Percentiles rank a stretch among this genome's conserved stretches.
phyloP scores from a whole-genome alignment of 1,140 invertebrate species.

The Drosophila nasuta region DNA sequence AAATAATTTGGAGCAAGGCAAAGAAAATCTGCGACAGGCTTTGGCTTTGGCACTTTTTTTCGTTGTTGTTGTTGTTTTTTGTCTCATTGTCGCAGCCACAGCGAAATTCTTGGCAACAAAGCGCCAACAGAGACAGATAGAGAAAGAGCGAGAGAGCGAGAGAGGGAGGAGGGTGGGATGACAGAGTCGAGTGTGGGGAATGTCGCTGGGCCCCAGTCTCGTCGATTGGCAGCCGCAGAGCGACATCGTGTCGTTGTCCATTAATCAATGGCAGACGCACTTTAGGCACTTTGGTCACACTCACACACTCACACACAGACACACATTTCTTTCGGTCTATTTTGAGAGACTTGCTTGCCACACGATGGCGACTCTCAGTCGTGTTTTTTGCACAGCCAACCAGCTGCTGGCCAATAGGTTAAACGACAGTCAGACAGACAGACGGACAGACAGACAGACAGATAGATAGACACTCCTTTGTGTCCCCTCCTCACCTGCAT shows the following conservation, averaged over 20 bases:
- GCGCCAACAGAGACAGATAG: not conserved
- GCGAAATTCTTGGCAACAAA: conserved; percentile 36
- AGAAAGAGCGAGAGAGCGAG: not conserved
- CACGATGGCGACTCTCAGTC: not conserved
- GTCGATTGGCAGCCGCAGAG: conserved; percentile 50
- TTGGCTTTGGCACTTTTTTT: conserved; percentile 12
- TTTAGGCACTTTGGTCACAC: conserved; percentile 23
- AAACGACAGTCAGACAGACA: conserved; percentile 25
- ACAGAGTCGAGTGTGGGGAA: not conserved
- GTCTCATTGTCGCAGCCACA: conserved; percentile 47
- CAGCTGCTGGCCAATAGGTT: conserved; percentile 42
- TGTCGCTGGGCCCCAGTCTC: conserved; percentile 19
- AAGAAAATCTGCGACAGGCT: conserved; percentile 37
- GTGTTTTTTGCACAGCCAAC: not conserved
- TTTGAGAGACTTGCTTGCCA: conserved; percentile 2
- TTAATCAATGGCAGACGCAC: conserved; percentile 68
- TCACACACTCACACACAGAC: not conserved
- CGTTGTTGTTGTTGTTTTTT: conserved; percentile 7
- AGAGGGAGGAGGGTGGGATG: not conserved
- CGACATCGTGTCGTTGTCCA: conserved; percentile 30
- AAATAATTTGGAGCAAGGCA: conserved; percentile 30
- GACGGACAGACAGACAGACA: no score
- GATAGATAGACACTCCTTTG: conserved; percentile 21
- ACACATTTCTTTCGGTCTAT: conserved; percentile 11
- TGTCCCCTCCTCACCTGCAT: not conserved